A percentile compares a stretch with the other conserved stretches of the same genome.
Evolutionary conservation across 2,888 invertebrate genomes (phyloP).

Genomic region (Lasioglossum villosulum): DNA sequence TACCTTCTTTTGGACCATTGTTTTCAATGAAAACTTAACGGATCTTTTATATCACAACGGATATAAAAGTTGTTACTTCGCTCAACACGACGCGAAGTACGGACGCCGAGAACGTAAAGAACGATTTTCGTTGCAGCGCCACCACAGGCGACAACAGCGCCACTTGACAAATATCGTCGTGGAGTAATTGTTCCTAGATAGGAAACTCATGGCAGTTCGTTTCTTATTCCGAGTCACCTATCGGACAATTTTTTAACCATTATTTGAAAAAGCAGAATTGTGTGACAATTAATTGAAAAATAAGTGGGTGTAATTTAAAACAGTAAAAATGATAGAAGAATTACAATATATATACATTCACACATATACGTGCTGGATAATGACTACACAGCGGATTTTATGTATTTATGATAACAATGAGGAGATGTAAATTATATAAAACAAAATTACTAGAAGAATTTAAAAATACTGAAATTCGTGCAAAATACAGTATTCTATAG

Average conservation of each 20-base stretch:
- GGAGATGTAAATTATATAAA: too few relatives aligned
- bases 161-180: constrained; percentile 32
- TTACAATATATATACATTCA: too few relatives aligned
- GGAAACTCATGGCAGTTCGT: neutral
- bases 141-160: constrained; percentile 30
- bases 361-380: too few relatives aligned
- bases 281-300: neutral
- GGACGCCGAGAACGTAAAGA: constrained; percentile 75
- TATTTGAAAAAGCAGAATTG: neutral
- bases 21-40: constrained; percentile 63
- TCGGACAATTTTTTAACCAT: neutral
- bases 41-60: constrained; percentile 73
- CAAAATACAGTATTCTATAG: too few relatives aligned
- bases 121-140: constrained; percentile 45
- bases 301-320: too few relatives aligned
- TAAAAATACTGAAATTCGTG: too few relatives aligned
- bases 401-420: too few relatives aligned
- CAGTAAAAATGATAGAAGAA: too few relatives aligned
- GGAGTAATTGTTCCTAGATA: neutral
- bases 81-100: constrained; percentile 71
- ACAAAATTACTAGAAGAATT: too few relatives aligned
- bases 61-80: constrained; percentile 72
- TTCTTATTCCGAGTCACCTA: neutral
- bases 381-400: too few relatives aligned
- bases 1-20: constrained; percentile 82